Evolutionary conservation across 2,888 invertebrate species (phyloP), one percentile per base, ranked within the genome.

Genomic region (Lasiommata megera): DNA sequence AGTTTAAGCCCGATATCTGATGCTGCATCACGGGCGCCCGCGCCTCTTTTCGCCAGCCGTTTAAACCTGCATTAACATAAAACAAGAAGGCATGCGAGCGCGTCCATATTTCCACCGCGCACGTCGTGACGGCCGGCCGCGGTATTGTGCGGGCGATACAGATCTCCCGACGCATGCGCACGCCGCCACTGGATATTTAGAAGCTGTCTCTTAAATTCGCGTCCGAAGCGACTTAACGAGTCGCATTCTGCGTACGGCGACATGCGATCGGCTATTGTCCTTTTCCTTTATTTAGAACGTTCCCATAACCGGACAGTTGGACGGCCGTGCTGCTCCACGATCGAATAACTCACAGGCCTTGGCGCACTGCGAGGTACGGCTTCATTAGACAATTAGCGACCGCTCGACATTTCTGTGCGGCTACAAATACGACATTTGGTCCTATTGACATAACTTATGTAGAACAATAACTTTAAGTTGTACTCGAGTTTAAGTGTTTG

Each of bases 71-170:
- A 90, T 90, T 89, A 85, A 87, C 89, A 90, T 90, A 90, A 88
- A 90, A 88, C 88, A 88, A 82, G 86, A 72, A 72, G 78, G 80
- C 78, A 75, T 74, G 82, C 80, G 75, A 73, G 72, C 72, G 69
- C 80, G 80, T 87, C 88, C 88, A 89, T 89, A 89, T 88, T 88
- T 86, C 84, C 83, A 84, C 80, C 77, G 77, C 77, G 81, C 82
- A 82, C 88, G 88, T 88, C 89, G 88, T 88, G 88, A 88, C 84
- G 88, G 64, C 63, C 76, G 76, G 76, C 73, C 73, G 76, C 85
- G 84, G 85, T 84, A 87, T 87, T 88, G 88, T 88, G 84, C 84
- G 79, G 75, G 78, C 83, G 89, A 90, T 90, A 89, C 87, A 73
- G 85, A 90, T 89, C 87, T 82, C 72, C 69, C 76, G 76, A 84